Evolutionary conservation across 2,888 invertebrate genomes (phyloP), one percentile per base, ranked within the genome.

Genomic region (Parnassius glacialis): DNA sequence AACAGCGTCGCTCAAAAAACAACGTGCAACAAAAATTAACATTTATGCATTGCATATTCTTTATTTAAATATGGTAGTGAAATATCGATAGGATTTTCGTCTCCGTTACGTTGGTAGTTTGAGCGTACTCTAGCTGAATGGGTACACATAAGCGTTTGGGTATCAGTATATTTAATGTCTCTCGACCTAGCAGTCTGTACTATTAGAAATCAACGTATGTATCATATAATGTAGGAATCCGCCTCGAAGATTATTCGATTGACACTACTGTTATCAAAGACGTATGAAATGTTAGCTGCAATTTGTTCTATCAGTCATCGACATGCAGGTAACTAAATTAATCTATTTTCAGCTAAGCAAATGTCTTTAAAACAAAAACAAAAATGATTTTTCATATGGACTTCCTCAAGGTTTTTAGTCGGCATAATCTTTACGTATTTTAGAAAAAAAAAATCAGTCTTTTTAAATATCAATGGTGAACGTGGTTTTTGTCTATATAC

Each of bases 1-100:
- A 92, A 94, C 94, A 94, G 94, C 94, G 93, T 94, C 93, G 93
- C 93, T 94, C 94, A 94, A 94, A 94, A 94, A 93, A 93, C 93
- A 93, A 94, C 94, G 94, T 94, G 94, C 94, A 94, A 94, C 94
- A 94, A 94, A 94, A 92, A 92, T 92, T 92, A 92, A 93, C 92
- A 92, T 92, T 92, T 92, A 92, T 92, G 92, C 92, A 92, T 92
- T 90, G 91, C 91, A 90, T 92, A 92, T 89, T 87, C 83, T 88
- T 85, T 82, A 82, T 85, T 90, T 83, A 83, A 84, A 83, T 84
- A 84, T 82, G 87, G 84, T 89, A 87, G 84, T 89, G 85, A 87
- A 85, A 87, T 87, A 87, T 88, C 83, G 83, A 90, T 77, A 86
- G 83, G 81, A 87, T 81, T 83, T 85, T 85, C 82, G 78, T 82